Conservation (phyloP, 2,888 invertebrate species). For the Spatulosminthurus flaviceps region DNA sequence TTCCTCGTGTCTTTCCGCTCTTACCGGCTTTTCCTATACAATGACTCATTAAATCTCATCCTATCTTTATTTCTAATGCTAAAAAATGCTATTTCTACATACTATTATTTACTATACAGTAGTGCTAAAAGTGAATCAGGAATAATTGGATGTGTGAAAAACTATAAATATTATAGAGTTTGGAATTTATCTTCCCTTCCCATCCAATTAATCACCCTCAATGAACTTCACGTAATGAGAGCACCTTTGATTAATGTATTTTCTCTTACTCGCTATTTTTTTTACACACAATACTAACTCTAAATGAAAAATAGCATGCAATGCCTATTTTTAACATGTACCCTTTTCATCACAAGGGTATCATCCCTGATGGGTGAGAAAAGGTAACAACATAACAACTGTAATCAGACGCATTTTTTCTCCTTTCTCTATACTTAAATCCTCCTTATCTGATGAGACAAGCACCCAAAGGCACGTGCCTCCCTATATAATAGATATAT, state of each 20-base stretch:
- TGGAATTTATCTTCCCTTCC: neutral
- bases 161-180: neutral
- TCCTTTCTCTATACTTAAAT: too few relatives aligned
- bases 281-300: too few relatives aligned
- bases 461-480: too few relatives aligned
- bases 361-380: neutral
- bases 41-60: too few relatives aligned
- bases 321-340: neutral
- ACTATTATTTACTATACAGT: too few relatives aligned
- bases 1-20: too few relatives aligned
- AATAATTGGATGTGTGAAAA: neutral
- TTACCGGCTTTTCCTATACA: too few relatives aligned
- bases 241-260: conserved; percentile 36
- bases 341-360: too few relatives aligned
- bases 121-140: neutral
- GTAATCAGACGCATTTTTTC: conserved; percentile 18
- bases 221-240: conserved; percentile 42
- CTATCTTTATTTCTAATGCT: too few relatives aligned
- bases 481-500: too few relatives aligned
- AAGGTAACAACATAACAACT: neutral
- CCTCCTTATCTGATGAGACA: neutral
- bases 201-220: conserved; percentile 44
- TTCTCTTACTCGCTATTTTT: too few relatives aligned
- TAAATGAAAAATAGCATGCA: conserved; percentile 27
- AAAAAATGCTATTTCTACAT: too few relatives aligned